Conservation (phyloP, 1,140 invertebrate genomes). For the Euwallacea fornicatus region DNA sequence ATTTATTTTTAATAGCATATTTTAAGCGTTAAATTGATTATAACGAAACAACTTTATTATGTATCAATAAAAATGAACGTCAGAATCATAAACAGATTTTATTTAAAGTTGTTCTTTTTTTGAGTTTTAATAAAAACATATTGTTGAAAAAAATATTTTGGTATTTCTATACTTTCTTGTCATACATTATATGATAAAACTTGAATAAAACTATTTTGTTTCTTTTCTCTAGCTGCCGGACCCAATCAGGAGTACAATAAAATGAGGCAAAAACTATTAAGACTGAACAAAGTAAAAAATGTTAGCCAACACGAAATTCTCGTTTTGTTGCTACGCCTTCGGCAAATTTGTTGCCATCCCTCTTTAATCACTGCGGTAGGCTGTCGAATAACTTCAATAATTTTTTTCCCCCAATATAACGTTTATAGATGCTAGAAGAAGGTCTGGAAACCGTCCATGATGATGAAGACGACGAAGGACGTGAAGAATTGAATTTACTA, state of each 20-base stretch:
- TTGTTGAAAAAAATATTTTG: too few relatives aligned
- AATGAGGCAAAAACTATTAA: conserved; percentile 64
- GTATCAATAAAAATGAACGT: too few relatives aligned
- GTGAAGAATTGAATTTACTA: conserved; percentile 52
- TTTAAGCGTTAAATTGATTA: too few relatives aligned
- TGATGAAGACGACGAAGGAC: conserved; percentile 45
- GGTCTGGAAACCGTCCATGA: conserved; percentile 50
- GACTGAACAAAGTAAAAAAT: conserved; percentile 60
- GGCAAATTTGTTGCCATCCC: conserved; percentile 89
- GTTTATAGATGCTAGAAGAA: conserved; percentile 61
- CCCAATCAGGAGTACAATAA: conserved; percentile 46
- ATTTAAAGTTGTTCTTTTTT: too few relatives aligned
- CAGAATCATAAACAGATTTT: too few relatives aligned
- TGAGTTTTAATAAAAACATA: too few relatives aligned
- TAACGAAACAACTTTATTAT: too few relatives aligned
- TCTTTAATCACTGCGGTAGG: conserved; percentile 69
- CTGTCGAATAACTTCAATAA: background rate
- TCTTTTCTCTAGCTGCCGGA: conserved; percentile 30
- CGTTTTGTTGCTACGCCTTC: conserved; percentile 76
- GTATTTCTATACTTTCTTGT: too few relatives aligned
- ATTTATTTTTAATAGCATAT: too few relatives aligned
- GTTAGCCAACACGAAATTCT: conserved; percentile 78
- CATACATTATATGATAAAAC: too few relatives aligned
- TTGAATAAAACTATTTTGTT: conserved; percentile 3
- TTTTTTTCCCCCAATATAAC: background rate